Evolutionary conservation across 1,140 invertebrate genomes (phyloP).

Genomic region (Micrasema minimum): DNA sequence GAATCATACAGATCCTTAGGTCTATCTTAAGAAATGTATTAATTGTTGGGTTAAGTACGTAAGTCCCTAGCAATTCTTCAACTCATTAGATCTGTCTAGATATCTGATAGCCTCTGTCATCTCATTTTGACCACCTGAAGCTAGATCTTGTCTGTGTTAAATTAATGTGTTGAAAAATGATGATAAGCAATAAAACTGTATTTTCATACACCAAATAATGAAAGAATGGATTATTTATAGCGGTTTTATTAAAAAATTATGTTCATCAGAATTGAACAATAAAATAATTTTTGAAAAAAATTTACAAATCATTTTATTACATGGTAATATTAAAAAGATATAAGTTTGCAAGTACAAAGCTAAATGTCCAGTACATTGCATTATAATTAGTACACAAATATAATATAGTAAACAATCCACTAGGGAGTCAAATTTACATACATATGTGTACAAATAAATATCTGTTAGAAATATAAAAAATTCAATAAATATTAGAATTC

Average conservation of each 20-base stretch:
- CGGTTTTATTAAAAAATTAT: constrained; percentile 51
- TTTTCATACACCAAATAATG: too few relatives aligned
- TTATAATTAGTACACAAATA: background rate
- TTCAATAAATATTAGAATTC: constrained; percentile 27
- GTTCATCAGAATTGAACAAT: constrained; percentile 50
- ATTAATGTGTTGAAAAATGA: too few relatives aligned
- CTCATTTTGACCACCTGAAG: too few relatives aligned
- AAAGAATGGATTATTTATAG: constrained; percentile 21
- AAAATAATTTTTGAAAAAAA: constrained; percentile 51
- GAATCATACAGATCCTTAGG: too few relatives aligned
- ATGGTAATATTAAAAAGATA: constrained; percentile 43
- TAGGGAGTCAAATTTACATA: background rate
- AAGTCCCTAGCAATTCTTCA: too few relatives aligned
- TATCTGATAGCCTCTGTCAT: too few relatives aligned
- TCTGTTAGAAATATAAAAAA: constrained; percentile 14
- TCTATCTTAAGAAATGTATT: too few relatives aligned
- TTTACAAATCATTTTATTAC: constrained; percentile 46
- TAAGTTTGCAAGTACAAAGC: constrained; percentile 34
- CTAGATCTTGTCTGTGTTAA: too few relatives aligned
- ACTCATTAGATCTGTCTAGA: too few relatives aligned
- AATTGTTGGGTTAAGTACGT: too few relatives aligned
- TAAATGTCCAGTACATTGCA: constrained; percentile 27
- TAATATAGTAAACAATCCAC: too few relatives aligned
- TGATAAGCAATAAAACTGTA: too few relatives aligned
- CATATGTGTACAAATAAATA: constrained; percentile 25